Percentiles rank a stretch among this genome's conserved stretches.
phyloP scores from a whole-genome alignment of 2,113 vertebrate species.

The Dipodomys stephensi region DNA sequence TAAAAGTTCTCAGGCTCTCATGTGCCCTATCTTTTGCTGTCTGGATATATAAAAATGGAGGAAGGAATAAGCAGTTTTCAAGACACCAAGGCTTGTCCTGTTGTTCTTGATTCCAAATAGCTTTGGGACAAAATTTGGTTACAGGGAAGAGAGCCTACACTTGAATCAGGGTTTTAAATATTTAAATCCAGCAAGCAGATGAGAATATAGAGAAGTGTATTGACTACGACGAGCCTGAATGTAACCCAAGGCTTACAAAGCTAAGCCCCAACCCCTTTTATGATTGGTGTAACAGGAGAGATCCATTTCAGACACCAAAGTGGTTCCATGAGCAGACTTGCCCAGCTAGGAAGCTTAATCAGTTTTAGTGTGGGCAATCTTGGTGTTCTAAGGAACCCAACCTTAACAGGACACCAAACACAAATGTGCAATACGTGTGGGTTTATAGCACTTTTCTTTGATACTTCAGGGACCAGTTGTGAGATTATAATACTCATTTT shows the following conservation, averaged over 20 bases:
- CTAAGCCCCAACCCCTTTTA: not conserved
- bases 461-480: not conserved
- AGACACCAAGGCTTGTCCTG: not conserved
- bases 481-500: not conserved
- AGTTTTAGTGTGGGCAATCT: not conserved
- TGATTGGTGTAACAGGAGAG: not conserved
- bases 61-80: not conserved
- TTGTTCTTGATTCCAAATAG: not conserved
- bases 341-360: not conserved
- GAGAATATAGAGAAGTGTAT: not conserved
- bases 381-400: not conserved
- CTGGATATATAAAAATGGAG: not conserved
- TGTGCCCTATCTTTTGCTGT: not conserved
- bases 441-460: not conserved
- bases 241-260: not conserved
- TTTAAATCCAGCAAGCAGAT: not conserved
- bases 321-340: not conserved
- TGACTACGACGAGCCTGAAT: no score
- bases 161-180: not conserved
- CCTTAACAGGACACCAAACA: not conserved
- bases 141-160: not conserved
- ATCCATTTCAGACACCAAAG: not conserved
- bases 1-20: not conserved
- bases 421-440: not conserved
- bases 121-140: conserved; percentile 22